Evolutionary conservation across 2,113 vertebrate genomes (phyloP).

Genomic region (Bubo bubo): DNA sequence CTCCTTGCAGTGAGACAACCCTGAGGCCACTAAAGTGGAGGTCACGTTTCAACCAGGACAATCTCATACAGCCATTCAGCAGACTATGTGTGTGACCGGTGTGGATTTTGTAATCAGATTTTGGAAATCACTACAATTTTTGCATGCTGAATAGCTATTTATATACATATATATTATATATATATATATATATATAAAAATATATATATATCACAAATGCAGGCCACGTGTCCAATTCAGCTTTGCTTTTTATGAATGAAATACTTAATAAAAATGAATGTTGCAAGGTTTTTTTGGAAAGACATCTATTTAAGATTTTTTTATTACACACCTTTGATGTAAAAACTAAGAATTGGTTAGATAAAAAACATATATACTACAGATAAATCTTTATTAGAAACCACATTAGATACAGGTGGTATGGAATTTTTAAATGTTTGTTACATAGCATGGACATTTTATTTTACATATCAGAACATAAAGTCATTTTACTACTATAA

Average conservation of each 20-base stretch:
- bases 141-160: slow-evolving; percentile 86
- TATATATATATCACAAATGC: slow-evolving; percentile 80
- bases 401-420: slow-evolving; percentile 72
- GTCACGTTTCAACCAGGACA: not conserved
- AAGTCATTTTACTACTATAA: slow-evolving; percentile 76
- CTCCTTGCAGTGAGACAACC: not conserved
- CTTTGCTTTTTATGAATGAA: slow-evolving; percentile 79
- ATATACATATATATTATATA: slow-evolving; percentile 78
- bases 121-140: slow-evolving; percentile 77
- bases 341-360: slow-evolving; percentile 77
- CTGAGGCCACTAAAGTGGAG: not conserved
- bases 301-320: slow-evolving; percentile 81
- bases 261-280: slow-evolving; percentile 78
- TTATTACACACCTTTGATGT: slow-evolving; percentile 69
- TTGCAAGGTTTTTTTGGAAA: slow-evolving; percentile 72
- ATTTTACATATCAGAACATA: slow-evolving; percentile 79
- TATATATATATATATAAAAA: slow-evolving; percentile 73
- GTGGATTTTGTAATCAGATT: slow-evolving; percentile 48
- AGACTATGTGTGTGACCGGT: not conserved
- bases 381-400: slow-evolving; percentile 80
- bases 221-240: slow-evolving; percentile 80
- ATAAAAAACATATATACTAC: slow-evolving; percentile 68
- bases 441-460: slow-evolving; percentile 80
- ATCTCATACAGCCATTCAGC: not conserved
- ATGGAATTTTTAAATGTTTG: slow-evolving; percentile 68